phyloP scores from a whole-genome alignment of 2,113 vertebrate genomes.

The Perognathus longimembris region DNA sequence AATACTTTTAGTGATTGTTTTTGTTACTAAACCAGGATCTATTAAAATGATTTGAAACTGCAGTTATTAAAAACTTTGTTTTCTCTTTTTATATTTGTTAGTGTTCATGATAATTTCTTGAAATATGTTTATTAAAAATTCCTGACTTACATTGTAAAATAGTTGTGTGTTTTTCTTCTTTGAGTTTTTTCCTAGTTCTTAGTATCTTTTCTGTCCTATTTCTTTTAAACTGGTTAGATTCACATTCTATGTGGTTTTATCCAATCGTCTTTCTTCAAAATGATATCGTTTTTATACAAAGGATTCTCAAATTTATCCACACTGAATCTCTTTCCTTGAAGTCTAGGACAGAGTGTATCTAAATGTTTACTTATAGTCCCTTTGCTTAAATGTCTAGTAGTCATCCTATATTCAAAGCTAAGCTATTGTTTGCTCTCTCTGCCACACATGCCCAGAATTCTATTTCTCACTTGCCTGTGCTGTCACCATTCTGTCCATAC shows the following conservation, averaged over 20 bases:
- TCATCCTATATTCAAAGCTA: neutral
- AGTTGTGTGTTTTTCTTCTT: neutral
- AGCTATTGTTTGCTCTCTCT: neutral
- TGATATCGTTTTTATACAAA: neutral
- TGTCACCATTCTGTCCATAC: neutral
- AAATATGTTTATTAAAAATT: neutral
- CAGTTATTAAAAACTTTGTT: neutral
- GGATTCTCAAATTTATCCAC: neutral
- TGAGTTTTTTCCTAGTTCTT: neutral
- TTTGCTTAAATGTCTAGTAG: no score
- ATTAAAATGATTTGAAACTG: constrained; percentile 47
- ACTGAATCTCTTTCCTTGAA: neutral
- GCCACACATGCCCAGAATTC: neutral
- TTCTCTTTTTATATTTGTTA: neutral
- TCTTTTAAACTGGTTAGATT: constrained; percentile 7
- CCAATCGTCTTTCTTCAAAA: neutral
- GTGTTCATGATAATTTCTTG: neutral
- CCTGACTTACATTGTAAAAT: neutral
- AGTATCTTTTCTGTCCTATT: neutral
- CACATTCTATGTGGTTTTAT: neutral
- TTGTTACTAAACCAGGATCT: neutral
- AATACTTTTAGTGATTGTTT: neutral
- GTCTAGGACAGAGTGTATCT: neutral
- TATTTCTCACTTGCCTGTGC: neutral
- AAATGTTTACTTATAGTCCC: neutral